Conservation (phyloP, 2,888 invertebrate genomes). For the Zygaena filipendulae region DNA sequence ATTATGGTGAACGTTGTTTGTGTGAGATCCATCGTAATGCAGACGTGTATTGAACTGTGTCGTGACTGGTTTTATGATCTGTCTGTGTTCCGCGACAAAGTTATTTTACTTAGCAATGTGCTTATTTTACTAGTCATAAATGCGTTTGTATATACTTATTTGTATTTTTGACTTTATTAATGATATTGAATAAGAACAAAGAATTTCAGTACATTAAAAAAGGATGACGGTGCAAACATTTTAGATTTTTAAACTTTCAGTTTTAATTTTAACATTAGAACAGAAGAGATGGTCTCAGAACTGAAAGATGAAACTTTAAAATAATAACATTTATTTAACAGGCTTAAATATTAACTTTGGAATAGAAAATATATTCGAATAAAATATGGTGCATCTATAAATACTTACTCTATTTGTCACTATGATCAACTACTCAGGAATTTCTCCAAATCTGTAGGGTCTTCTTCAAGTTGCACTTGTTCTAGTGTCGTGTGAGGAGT, state of each 20-base stretch:
- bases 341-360: conserved; percentile 35
- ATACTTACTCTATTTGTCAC: too few species aligned
- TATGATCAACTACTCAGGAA: conserved; percentile 55
- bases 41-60: conserved; percentile 37
- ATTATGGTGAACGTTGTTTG: conserved; percentile 34
- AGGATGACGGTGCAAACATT: conserved; percentile 28
- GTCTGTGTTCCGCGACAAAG: conserved; percentile 24
- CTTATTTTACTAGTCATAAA: conserved; percentile 63
- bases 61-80: conserved; percentile 24
- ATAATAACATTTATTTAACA: conserved; percentile 30
- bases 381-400: too few species aligned
- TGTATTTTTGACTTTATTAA: conserved; percentile 45
- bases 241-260: conserved; percentile 36
- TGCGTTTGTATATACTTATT: conserved; percentile 54
- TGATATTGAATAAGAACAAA: conserved; percentile 34
- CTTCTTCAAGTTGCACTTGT: conserved; percentile 50
- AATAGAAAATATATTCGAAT: too few species aligned
- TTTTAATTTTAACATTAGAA: too few species aligned
- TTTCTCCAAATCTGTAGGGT: conserved; percentile 41
- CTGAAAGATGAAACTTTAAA: too few species aligned
- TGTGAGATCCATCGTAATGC: conserved; percentile 36
- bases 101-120: conserved; percentile 44
- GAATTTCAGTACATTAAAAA: conserved; percentile 39
- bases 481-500: conserved; percentile 39
- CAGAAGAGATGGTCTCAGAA: too few species aligned